These are phyloP conservation scores for Amiota minor DNA, from an alignment of 2,888 invertebrate species.

Conservation along the genomic window DNA sequence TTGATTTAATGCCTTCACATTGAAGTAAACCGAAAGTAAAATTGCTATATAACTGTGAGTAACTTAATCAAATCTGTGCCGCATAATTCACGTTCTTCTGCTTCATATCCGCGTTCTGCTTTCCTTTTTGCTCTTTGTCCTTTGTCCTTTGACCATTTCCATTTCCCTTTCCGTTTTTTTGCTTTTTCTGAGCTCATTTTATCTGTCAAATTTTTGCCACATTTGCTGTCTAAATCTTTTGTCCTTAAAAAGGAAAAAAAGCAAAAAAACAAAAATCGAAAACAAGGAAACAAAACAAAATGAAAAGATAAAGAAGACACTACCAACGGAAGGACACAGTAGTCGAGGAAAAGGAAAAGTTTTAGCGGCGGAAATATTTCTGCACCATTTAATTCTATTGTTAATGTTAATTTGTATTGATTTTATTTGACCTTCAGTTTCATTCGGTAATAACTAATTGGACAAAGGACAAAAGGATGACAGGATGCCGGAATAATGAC, in stretches of 20 bases:
- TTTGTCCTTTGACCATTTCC: background rate
- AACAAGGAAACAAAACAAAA: background rate
- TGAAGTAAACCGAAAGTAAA: background rate
- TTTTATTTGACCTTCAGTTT: conserved; percentile 63
- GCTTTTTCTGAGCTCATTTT: conserved; percentile 13
- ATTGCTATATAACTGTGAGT: conserved; percentile 19
- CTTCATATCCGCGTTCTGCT: background rate
- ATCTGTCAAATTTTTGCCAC: conserved; percentile 30
- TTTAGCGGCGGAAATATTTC: conserved; percentile 27
- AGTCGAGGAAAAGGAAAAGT: conserved; percentile 6
- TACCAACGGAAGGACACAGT: background rate
- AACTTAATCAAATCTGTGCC: conserved; percentile 23
- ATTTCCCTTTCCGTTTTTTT: background rate
- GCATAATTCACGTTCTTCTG: background rate
- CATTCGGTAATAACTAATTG: conserved; percentile 30
- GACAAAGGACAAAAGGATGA: too few species aligned
- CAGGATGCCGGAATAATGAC: background rate
- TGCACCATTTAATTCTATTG: conserved; percentile 31
- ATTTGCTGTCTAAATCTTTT: conserved; percentile 28
- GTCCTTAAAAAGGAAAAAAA: conserved; percentile 6
- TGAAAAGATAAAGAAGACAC: background rate
- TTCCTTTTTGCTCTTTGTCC: background rate
- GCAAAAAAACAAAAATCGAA: background rate
- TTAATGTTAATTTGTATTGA: conserved; percentile 47
- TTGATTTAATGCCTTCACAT: conserved; percentile 18